Base-by-base conservation (phyloP, 2,888 invertebrate species). In the Eurytoma adleriae region DNA sequence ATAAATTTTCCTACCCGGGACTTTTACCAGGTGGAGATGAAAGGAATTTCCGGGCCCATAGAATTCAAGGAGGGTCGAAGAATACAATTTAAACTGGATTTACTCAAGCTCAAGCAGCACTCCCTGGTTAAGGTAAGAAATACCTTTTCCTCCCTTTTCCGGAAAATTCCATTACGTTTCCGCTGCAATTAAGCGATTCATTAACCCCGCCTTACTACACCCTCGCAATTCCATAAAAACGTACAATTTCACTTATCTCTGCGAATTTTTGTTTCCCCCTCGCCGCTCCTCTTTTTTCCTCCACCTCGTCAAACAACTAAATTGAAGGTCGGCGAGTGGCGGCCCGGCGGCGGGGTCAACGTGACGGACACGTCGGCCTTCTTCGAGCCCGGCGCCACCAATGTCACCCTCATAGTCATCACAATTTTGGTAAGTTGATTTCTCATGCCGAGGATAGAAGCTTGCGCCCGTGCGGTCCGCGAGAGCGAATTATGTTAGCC, bases 21-120 rank as follows among this genome's bases (percentile, higher is more conserved):
- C 30, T 52, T 67, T 76, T 61, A 57, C 50, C 73, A 96, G 96
- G 95, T 95, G 71, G 95, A 95, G 89, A 94, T 95, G 91, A 94
- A 95, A 88, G 96, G 96, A 5, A 91, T 96, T 72, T 96, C 95
- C 40, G 96, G 96, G 0, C 95, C 94, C 20, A 95, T 96, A 83
- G 95, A 95, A 89, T 96, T 96, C 91, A 95, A 95, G 88, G 95
- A 95, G 89, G 96, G 96, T 0, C 92, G 94, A 73, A 92, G 96
- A 75, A 94, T 94, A 71, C 94, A 95, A 86, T 95, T 96, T 87
- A 94, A 95, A 86, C 91, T 96, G 81, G 96, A 96, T 88, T 90
- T 96, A 75, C 92, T 96, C 52, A 95, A 95, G 90, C 90, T 96
- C 83, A 95, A 95, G 85, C 94, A 95, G 85, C 94, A 95, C 87